Conservation (phyloP, 2,888 invertebrate species). For the Drosophila cracens region DNA sequence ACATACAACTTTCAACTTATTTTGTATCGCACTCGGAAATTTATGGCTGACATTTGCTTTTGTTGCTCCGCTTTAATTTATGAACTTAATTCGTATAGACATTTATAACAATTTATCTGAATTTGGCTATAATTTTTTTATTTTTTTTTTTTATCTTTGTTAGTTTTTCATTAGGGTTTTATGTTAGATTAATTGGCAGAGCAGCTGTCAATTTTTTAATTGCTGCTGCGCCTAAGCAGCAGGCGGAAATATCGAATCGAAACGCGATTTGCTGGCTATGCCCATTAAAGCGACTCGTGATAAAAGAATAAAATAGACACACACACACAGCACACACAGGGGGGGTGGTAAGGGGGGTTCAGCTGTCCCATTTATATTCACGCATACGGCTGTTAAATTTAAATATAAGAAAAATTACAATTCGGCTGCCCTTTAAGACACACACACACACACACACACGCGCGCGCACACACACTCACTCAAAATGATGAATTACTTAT, state of each 20-base stretch:
- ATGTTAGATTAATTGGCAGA: slow-evolving; percentile 69
- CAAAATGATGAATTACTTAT: slow-evolving; percentile 49
- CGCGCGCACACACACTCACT: background rate
- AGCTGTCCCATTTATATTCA: background rate
- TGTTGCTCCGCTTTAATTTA: slow-evolving; percentile 62
- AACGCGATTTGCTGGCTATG: slow-evolving; percentile 24
- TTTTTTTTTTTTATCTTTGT: slow-evolving; percentile 5
- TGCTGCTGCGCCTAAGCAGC: slow-evolving; percentile 71
- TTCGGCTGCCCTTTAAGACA: background rate
- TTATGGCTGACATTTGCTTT: slow-evolving; percentile 52
- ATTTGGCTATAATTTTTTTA: slow-evolving; percentile 46
- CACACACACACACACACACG: background rate
- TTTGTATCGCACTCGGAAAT: slow-evolving; percentile 30
- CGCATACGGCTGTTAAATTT: background rate
- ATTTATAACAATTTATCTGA: slow-evolving; percentile 77
- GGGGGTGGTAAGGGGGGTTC: background rate
- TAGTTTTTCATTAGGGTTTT: slow-evolving; percentile 21
- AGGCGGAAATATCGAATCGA: slow-evolving; percentile 63
- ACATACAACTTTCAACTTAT: slow-evolving; percentile 49
- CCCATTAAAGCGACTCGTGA: slow-evolving; percentile 43
- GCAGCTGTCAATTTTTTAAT: slow-evolving; percentile 70
- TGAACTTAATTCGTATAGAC: slow-evolving; percentile 73
- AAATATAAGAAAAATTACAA: background rate
- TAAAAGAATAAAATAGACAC: background rate
- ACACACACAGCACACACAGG: background rate